Evolutionary conservation across 2,113 vertebrate species (phyloP).

Genomic region (Gobiocypris rarus): DNA sequence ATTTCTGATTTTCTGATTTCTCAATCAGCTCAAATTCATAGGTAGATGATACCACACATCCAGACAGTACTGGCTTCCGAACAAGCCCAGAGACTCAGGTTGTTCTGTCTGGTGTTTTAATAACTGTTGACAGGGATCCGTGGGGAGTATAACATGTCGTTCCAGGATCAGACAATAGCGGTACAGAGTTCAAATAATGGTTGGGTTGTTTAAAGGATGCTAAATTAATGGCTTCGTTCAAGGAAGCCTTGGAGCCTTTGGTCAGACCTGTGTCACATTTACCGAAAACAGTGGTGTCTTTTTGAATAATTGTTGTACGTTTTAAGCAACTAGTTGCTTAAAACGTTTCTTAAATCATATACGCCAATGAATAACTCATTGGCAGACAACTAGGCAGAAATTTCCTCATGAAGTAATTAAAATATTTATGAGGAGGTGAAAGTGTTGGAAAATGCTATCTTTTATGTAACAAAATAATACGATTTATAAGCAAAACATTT

Average conservation of each 20-base stretch:
- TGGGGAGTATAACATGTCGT: constrained; percentile 35
- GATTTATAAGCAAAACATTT: not conserved
- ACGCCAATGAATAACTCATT: too few relatives aligned
- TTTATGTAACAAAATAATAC: not conserved
- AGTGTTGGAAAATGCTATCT: not conserved
- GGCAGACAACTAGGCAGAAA: not conserved
- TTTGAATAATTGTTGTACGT: not conserved
- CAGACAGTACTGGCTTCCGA: constrained; percentile 26
- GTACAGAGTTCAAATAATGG: constrained; percentile 47
- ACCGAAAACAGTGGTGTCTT: not conserved
- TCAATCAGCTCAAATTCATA: not conserved
- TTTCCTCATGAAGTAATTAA: not conserved
- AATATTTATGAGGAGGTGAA: not conserved
- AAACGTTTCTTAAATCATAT: too few relatives aligned
- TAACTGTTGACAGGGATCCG: constrained; percentile 49
- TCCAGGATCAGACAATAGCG: constrained; percentile 51
- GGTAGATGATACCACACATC: not conserved
- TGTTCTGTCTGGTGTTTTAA: constrained; percentile 44
- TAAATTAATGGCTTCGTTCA: constrained; percentile 34
- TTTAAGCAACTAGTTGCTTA: too few relatives aligned
- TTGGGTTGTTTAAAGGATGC: constrained; percentile 35
- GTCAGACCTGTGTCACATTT: constrained; percentile 18
- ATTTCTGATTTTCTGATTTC: not conserved
- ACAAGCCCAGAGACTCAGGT: constrained; percentile 8
- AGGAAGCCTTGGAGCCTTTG: constrained; percentile 26